A percentile compares a stretch with the other conserved stretches of the same genome.
Evolutionary conservation across 2,113 vertebrate species (phyloP).

Genomic region (Planiliza haematocheilus): DNA sequence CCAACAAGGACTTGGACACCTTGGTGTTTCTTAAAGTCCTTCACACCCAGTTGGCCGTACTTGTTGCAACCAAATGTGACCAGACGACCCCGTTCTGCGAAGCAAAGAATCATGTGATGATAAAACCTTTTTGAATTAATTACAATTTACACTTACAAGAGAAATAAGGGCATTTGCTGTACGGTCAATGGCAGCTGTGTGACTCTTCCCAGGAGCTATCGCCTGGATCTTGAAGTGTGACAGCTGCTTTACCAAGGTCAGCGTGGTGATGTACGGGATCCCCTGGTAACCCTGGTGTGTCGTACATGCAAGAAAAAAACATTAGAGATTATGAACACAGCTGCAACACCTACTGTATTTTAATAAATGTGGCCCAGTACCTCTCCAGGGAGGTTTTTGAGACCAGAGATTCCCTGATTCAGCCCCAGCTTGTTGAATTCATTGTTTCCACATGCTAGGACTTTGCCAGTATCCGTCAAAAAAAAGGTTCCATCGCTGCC

Average conservation of each 20-base stretch:
- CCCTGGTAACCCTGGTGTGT: slow-evolving; percentile 87
- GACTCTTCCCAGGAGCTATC: slow-evolving; percentile 93
- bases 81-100: slow-evolving; percentile 90
- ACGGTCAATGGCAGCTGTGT: slow-evolving; percentile 97
- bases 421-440: slow-evolving; percentile 97
- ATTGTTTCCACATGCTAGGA: slow-evolving; percentile 96
- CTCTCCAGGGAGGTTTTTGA: slow-evolving; percentile 90
- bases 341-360: background rate
- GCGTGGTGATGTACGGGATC: slow-evolving; percentile 91
- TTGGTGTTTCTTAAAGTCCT: slow-evolving; percentile 94
- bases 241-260: slow-evolving; percentile 94
- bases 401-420: slow-evolving; percentile 94
- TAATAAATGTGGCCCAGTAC: slow-evolving; percentile 48
- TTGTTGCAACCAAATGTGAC: slow-evolving; percentile 98
- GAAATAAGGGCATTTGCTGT: background rate
- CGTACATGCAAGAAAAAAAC: background rate
- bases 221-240: slow-evolving; percentile 92
- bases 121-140: background rate
- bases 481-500: slow-evolving; percentile 95
- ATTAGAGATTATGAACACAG: slow-evolving; percentile 1
- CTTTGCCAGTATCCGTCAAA: slow-evolving; percentile 94
- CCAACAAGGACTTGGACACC: slow-evolving; percentile 94
- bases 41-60: slow-evolving; percentile 95
- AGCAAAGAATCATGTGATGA: slow-evolving; percentile 24
- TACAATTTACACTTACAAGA: background rate